Conservation (phyloP, 1,140 invertebrate genomes). For the Sarcophaga bullata region DNA sequence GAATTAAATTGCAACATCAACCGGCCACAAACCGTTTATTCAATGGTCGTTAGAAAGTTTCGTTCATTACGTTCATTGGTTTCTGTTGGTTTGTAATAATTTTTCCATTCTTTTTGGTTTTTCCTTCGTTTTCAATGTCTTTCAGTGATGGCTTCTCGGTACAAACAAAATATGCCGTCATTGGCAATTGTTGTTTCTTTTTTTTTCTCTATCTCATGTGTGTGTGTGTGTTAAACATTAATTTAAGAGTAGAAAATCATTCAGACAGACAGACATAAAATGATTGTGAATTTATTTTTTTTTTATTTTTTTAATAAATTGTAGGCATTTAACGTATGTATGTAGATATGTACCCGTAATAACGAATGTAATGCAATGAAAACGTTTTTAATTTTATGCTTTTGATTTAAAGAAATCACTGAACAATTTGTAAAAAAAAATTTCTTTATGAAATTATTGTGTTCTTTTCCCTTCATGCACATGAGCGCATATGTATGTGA, state of each 20-base stretch:
- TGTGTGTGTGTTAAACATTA: not conserved
- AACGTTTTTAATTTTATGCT: not conserved
- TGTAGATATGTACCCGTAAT: too few species aligned
- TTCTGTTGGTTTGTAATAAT: slow-evolving; percentile 8
- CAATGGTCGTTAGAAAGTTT: not conserved
- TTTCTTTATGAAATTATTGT: not conserved
- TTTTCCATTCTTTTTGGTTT: not conserved
- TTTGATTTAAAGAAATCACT: slow-evolving; percentile 22
- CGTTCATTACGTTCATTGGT: not conserved
- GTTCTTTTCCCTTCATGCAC: not conserved
- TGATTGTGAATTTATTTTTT: too few species aligned
- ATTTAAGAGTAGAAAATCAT: not conserved
- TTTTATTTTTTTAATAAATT: too few species aligned
- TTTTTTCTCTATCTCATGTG: not conserved
- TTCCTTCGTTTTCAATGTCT: too few species aligned
- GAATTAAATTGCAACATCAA: too few species aligned
- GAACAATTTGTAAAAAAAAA: not conserved
- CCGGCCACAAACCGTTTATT: not conserved
- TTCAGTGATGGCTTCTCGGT: not conserved
- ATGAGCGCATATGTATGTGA: not conserved
- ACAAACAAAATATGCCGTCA: not conserved
- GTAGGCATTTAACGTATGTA: too few species aligned
- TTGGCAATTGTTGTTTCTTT: not conserved
- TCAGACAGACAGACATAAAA: not conserved
- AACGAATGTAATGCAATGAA: not conserved